A percentile compares a stretch with the other conserved stretches of the same genome.
These are phyloP conservation scores for Cyclophora albipunctata DNA, from an alignment of 2,888 invertebrate genomes.

Conservation along the genomic window DNA sequence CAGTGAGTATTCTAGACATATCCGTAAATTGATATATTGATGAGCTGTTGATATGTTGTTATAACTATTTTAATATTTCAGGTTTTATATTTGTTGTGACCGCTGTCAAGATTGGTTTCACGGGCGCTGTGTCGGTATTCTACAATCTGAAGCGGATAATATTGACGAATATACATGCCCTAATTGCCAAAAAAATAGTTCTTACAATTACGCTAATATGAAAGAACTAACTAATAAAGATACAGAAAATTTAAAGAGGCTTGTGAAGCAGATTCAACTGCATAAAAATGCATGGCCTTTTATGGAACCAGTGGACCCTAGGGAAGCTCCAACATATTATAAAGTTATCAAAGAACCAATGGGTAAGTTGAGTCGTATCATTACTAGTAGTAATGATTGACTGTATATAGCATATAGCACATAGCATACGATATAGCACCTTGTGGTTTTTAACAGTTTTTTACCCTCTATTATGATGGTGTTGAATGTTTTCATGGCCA, in stretches of 20 bases:
- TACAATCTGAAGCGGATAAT: slow-evolving; percentile 94
- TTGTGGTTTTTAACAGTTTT: too few relatives aligned
- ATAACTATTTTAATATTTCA: slow-evolving; percentile 46
- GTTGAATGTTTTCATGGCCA: too few relatives aligned
- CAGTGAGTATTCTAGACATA: slow-evolving; percentile 79
- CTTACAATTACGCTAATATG: slow-evolving; percentile 92
- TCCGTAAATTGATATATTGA: neutral
- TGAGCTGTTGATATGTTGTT: neutral
- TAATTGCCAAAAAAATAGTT: slow-evolving; percentile 92
- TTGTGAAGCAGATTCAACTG: slow-evolving; percentile 91
- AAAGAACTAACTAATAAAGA: slow-evolving; percentile 87
- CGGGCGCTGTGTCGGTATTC: slow-evolving; percentile 95
- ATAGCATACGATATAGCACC: too few relatives aligned
- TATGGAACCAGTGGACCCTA: slow-evolving; percentile 96
- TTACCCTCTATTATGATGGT: too few relatives aligned
- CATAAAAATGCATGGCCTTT: slow-evolving; percentile 99
- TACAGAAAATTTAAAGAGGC: slow-evolving; percentile 86
- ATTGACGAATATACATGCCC: slow-evolving; percentile 98
- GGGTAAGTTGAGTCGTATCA: slow-evolving; percentile 78
- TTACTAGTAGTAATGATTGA: too few relatives aligned
- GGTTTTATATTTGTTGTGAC: slow-evolving; percentile 99
- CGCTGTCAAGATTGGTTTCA: slow-evolving; percentile 99
- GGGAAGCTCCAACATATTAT: slow-evolving; percentile 97
- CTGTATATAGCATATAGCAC: too few relatives aligned
- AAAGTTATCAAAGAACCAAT: slow-evolving; percentile 96